Evolutionary conservation across 35 echinoderm and acorn worm species (phyloP), one percentile per base, ranked within the genome.

Genomic region (Strongylocentrotus purpuratus): DNA sequence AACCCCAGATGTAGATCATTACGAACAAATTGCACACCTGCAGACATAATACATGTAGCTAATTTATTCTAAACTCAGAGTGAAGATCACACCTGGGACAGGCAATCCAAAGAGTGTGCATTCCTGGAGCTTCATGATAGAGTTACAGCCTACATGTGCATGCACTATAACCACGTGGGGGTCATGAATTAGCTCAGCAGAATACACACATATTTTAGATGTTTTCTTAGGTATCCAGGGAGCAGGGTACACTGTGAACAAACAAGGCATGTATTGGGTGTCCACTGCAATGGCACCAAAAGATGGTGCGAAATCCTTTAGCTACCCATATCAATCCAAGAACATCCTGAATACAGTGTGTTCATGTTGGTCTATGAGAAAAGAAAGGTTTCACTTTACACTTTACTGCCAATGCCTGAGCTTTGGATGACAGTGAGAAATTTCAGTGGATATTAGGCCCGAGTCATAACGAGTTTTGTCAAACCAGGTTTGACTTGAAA

Each of bases 11-110:
- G 20, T 28, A 28, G 20, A 78, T 5, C 65, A 5, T 28, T n/a
- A n/a, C 65, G 6, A 10, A 78, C 65, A n/a, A 78, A 78, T n/a
- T 78, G 65, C 28, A 46, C 87, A 89, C 87, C 87, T 46, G 87
- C 33, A 89, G 33, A 89, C 87, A 89, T 5, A 89, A 89, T 89
- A n/a, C n/a, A n/a, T n/a, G n/a, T n/a, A 89, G 87, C 87, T 89
- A 33, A 15, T 33, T 9, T 7, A 89, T 89, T 41, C 33, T 31
- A 89, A 89, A 89, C 20, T 46, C 85, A 86, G 85, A 9, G 85
- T 13, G 14, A 33, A 33, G 25, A 86, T 86, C 85, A 28, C 87
- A 35, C 87, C 33, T 89, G 87, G 87, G 87, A 35, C 12, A 46
- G 3, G 45, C 33, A 89, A 89, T 4, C 87, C 87, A 89, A 86